A percentile compares a stretch with the other conserved stretches of the same genome.
phyloP scores from a whole-genome alignment of 2,113 vertebrate genomes.

The sheep (Ovis aries) region ARS-UI_Ramb_v3.0 NC_056063.1:37532501-37533000 shows the following conservation, averaged over 20 bases:
- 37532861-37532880: constrained; percentile 25
- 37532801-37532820: constrained; percentile 39
- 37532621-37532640: background rate
- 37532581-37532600: background rate
- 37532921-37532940: background rate
- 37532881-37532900: background rate
- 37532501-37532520: background rate
- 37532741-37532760: background rate
- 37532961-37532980: background rate
- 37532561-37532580: background rate
- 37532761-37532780: background rate
- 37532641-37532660: background rate
- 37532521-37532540: background rate
- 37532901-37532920: background rate
- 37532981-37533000: background rate
- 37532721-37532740: background rate
- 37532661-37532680: background rate
- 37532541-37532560: background rate
- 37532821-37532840: constrained; percentile 31
- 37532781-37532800: constrained; percentile 7
- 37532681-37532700: background rate
- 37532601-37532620: background rate
- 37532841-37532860: constrained; percentile 1
- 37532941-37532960: background rate
- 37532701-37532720: background rate